A percentile compares a stretch with the other conserved stretches of the same genome.
Conservation (phyloP, 2,888 invertebrate species). For the Heliconius charithonia region DNA sequence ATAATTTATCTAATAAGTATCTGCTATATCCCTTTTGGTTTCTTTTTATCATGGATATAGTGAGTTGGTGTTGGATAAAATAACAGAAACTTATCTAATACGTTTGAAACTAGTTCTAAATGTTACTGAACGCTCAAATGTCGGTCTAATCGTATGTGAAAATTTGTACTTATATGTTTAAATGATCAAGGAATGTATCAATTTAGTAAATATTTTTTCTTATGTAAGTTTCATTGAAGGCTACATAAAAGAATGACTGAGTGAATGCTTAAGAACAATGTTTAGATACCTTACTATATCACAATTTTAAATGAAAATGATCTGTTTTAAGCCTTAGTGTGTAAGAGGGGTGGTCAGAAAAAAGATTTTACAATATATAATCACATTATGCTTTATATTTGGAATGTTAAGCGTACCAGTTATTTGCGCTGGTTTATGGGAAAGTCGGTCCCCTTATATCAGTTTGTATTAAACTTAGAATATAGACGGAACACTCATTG, state of each 20-base stretch:
- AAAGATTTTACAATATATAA: background rate
- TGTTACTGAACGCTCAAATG: background rate
- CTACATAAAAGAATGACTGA: background rate
- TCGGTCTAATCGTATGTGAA: constrained; percentile 5
- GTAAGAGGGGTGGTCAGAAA: background rate
- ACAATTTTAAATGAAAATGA: background rate
- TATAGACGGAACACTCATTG: background rate
- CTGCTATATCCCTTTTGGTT: background rate
- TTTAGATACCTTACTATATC: background rate
- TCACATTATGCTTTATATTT: background rate
- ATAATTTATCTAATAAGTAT: background rate
- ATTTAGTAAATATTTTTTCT: constrained; percentile 1
- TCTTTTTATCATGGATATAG: background rate
- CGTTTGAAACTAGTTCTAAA: background rate
- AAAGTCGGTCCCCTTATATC: too few relatives aligned
- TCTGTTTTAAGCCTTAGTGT: background rate
- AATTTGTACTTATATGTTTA: constrained; percentile 5
- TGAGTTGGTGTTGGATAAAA: background rate
- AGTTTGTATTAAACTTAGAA: too few relatives aligned
- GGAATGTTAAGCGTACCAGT: background rate
- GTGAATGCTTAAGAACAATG: background rate
- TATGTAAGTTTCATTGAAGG: background rate
- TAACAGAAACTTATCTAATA: background rate
- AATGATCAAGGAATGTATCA: background rate
- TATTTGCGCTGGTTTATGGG: background rate